These are phyloP conservation scores for Callionymus lyra DNA, from an alignment of 2,113 vertebrate species.

Conservation along the genomic window DNA sequence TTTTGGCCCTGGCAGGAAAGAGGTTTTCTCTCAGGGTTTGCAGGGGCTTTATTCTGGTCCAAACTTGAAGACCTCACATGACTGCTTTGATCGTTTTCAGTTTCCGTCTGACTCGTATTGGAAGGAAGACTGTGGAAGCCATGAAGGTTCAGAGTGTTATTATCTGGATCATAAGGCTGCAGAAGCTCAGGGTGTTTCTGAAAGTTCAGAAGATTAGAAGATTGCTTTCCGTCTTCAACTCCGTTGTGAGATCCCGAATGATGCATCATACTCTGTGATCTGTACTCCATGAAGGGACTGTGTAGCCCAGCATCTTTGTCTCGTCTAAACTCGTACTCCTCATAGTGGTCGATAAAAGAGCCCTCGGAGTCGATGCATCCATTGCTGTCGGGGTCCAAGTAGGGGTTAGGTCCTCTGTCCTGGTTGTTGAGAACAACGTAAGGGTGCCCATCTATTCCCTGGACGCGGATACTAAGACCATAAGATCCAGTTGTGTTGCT, in stretches of 20 bases:
- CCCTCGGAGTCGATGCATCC: constrained; percentile 51
- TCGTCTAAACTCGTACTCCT: constrained; percentile 58
- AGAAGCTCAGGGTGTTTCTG: constrained; percentile 87
- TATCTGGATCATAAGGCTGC: constrained; percentile 84
- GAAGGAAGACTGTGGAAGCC: constrained; percentile 44
- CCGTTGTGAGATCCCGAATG: constrained; percentile 58
- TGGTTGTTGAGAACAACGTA: constrained; percentile 94
- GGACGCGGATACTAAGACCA: constrained; percentile 91
- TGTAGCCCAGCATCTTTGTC: constrained; percentile 47
- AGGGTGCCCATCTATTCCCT: constrained; percentile 93
- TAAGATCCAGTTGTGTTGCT: constrained; percentile 74
- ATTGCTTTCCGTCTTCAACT: constrained; percentile 48
- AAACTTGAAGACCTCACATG: constrained; percentile 42
- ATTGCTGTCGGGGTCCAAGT: constrained; percentile 60
- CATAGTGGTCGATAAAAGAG: constrained; percentile 56
- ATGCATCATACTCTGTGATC: constrained; percentile 55
- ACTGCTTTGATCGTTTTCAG: constrained; percentile 40
- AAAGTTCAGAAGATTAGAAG: constrained; percentile 75
- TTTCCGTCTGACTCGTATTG: constrained; percentile 38
- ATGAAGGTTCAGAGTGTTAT: constrained; percentile 63
- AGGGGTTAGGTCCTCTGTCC: constrained; percentile 67
- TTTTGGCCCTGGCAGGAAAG: constrained; percentile 11
- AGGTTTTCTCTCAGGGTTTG: constrained; percentile 18
- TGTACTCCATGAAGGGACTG: constrained; percentile 66
- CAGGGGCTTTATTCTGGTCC: constrained; percentile 34